phyloP scores from a whole-genome alignment of 2,113 vertebrate genomes.

The Etia nguti region DNA sequence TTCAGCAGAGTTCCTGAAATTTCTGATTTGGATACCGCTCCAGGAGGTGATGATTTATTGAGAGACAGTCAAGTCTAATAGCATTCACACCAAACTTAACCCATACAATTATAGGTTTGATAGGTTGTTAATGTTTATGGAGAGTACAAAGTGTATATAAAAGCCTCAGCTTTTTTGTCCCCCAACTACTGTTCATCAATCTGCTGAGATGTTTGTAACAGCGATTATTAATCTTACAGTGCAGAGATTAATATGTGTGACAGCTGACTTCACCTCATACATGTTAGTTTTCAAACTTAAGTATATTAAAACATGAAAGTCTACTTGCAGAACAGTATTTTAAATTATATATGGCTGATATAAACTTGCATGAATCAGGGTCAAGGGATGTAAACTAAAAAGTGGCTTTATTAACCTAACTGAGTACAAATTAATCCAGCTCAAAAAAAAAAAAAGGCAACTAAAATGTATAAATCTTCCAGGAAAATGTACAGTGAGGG shows the following conservation, averaged over 20 bases:
- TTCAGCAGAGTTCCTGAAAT: neutral
- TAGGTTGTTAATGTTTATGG: neutral
- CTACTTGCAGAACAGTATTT: neutral
- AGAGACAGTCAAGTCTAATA: neutral
- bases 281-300: neutral
- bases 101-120: neutral
- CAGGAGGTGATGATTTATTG: neutral
- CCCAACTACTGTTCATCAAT: neutral
- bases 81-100: neutral
- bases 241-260: neutral
- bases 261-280: neutral
- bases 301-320: neutral
- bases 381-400: neutral
- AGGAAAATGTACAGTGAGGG: neutral
- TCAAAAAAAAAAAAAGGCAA: neutral
- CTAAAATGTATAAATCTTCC: neutral
- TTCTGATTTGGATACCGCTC: neutral
- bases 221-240: neutral
- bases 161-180: neutral
- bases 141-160: neutral
- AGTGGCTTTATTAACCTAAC: neutral
- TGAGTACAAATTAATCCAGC: neutral
- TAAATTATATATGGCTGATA: neutral
- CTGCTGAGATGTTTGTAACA: neutral
- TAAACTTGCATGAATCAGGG: neutral